Evolutionary conservation across 2,113 vertebrate genomes (phyloP).

Genomic region (Smithornis capensis): DNA sequence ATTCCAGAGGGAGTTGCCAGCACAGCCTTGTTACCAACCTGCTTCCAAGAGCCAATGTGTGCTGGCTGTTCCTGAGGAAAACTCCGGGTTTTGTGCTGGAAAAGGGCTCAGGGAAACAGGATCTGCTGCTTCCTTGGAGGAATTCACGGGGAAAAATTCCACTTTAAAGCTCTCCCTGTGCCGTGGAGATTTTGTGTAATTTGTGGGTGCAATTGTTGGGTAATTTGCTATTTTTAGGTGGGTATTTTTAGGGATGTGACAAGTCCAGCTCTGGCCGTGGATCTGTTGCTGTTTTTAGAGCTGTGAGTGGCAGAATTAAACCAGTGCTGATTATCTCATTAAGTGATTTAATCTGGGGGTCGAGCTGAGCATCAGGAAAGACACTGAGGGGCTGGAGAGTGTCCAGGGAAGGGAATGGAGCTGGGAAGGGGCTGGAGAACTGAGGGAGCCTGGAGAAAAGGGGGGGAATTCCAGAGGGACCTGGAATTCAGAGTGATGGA

Average conservation of each 20-base stretch:
- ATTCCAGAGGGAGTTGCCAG: neutral
- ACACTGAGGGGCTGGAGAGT: neutral
- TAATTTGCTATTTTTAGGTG: neutral
- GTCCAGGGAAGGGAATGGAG: neutral
- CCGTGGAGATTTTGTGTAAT: neutral
- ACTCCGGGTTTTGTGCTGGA: neutral
- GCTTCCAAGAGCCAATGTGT: neutral
- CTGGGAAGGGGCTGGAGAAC: neutral
- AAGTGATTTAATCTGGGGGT: neutral
- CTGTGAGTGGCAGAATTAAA: neutral
- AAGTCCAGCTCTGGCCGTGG: neutral
- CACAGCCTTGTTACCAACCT: neutral
- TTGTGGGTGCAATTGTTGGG: neutral
- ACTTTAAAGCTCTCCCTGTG: neutral
- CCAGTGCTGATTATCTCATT: rapidly evolving
- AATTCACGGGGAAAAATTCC: neutral
- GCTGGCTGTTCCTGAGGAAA: neutral
- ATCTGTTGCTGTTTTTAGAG: neutral
- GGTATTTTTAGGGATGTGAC: neutral
- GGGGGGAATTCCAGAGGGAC: too few species aligned
- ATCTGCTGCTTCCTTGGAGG: neutral
- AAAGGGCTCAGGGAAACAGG: neutral
- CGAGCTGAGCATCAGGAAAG: neutral
- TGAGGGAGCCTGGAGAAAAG: neutral
- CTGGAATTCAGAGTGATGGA: neutral